Conservation (phyloP, 2,113 vertebrate species). For the Phocoena phocoena region DNA sequence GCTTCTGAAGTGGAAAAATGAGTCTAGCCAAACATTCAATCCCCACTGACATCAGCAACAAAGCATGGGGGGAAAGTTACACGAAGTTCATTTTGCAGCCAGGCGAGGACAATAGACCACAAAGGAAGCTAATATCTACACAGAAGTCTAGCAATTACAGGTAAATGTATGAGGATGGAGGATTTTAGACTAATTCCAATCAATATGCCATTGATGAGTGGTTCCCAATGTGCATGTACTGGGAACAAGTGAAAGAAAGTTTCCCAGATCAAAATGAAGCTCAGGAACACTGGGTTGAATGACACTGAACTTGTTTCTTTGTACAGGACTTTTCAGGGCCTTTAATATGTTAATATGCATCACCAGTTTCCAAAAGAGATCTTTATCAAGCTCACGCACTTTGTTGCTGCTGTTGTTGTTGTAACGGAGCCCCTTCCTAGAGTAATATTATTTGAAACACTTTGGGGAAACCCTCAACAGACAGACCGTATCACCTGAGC, state of each 20-base stretch:
- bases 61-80: neutral
- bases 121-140: neutral
- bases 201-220: neutral
- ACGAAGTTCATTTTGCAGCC: neutral
- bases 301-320: neutral
- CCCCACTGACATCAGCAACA: neutral
- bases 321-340: neutral
- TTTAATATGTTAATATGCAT: neutral
- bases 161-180: neutral
- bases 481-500: neutral
- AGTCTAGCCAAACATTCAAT: neutral
- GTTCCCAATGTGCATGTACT: neutral
- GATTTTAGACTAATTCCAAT: neutral
- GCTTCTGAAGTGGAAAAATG: neutral
- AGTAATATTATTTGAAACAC: neutral
- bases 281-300: neutral
- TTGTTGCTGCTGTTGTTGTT: neutral
- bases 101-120: neutral
- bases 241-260: neutral
- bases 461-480: neutral
- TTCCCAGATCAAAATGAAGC: neutral
- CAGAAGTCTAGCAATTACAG: neutral
- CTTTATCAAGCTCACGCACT: neutral
- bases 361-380: neutral
- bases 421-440: neutral